A percentile compares a stretch with the other conserved stretches of the same genome.
These are phyloP conservation scores for Polydrusus pterygomalis DNA, from an alignment of 2,888 invertebrate species.

Conservation along the genomic window DNA sequence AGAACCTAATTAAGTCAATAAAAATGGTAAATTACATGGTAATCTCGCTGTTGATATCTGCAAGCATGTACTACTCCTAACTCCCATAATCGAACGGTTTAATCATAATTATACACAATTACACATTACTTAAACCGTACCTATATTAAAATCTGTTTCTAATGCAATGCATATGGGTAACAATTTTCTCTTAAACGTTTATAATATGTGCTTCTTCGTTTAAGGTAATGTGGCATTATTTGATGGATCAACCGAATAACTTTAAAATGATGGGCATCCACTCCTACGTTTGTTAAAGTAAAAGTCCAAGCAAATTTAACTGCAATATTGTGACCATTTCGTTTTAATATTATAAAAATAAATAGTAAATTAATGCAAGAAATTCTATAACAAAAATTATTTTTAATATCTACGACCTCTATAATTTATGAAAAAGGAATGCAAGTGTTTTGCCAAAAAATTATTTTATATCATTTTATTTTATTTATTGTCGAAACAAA, in stretches of 20 bases:
- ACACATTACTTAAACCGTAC: slow-evolving; percentile 31
- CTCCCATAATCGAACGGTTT: slow-evolving; percentile 38
- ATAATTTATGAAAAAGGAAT: neutral
- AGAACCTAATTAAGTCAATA: slow-evolving; percentile 46
- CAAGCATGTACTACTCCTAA: slow-evolving; percentile 28
- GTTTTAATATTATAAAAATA: no score
- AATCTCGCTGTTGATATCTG: slow-evolving; percentile 43
- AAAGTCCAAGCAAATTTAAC: no score
- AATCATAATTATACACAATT: no score
- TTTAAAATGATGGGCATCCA: neutral
- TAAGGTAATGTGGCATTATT: neutral
- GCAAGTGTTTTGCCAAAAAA: neutral
- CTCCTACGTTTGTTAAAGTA: neutral
- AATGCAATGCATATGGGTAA: slow-evolving; percentile 28
- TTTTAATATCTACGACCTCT: neutral
- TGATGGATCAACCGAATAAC: slow-evolving; percentile 1
- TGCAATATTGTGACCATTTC: no score
- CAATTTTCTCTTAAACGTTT: slow-evolving; percentile 15
- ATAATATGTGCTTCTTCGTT: neutral
- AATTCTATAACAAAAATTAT: no score
- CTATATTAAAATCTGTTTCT: slow-evolving; percentile 27
- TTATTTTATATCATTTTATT: no score
- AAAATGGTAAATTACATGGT: slow-evolving; percentile 43
- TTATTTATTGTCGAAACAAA: neutral
- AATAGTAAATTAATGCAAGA: no score